Conservation (phyloP, 2,888 invertebrate species). For the Zelleria hepariella region DNA sequence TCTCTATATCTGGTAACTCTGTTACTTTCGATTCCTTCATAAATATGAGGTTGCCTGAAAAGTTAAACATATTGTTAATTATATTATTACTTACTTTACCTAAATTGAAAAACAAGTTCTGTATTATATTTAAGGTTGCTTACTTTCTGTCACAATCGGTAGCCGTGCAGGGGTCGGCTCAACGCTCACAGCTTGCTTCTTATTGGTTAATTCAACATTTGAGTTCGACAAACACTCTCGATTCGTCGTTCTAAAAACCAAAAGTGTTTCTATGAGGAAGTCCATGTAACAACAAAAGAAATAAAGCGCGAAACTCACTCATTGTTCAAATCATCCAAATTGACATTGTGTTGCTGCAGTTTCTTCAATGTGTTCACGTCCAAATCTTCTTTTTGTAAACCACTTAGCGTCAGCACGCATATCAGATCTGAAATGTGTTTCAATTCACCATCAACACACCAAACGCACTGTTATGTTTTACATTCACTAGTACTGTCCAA, state of each 20-base stretch:
- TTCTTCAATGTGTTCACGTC: conserved; percentile 42
- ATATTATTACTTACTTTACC: not conserved
- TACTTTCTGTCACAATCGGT: not conserved
- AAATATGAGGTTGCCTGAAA: not conserved
- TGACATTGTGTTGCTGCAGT: conserved; percentile 45
- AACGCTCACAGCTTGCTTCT: not conserved
- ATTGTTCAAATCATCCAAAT: conserved; percentile 45
- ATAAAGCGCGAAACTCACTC: conserved; percentile 32
- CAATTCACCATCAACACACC: not conserved
- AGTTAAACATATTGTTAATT: not conserved
- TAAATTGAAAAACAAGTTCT: not conserved
- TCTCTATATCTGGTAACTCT: not conserved
- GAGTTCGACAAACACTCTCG: conserved; percentile 19
- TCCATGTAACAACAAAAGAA: conserved; percentile 1
- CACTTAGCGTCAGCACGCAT: conserved; percentile 55
- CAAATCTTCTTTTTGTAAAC: conserved; percentile 54
- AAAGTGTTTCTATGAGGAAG: not conserved
- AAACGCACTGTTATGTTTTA: not conserved
- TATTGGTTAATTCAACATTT: not conserved
- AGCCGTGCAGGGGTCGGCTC: not conserved
- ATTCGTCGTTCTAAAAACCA: conserved; percentile 16
- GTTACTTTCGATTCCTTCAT: not conserved
- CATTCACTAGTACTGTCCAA: not conserved
- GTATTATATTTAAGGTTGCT: not conserved
- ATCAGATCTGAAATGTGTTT: conserved; percentile 43